phyloP scores from a whole-genome alignment of 2,888 invertebrate species.

The Scaptomyza parva region DNA sequence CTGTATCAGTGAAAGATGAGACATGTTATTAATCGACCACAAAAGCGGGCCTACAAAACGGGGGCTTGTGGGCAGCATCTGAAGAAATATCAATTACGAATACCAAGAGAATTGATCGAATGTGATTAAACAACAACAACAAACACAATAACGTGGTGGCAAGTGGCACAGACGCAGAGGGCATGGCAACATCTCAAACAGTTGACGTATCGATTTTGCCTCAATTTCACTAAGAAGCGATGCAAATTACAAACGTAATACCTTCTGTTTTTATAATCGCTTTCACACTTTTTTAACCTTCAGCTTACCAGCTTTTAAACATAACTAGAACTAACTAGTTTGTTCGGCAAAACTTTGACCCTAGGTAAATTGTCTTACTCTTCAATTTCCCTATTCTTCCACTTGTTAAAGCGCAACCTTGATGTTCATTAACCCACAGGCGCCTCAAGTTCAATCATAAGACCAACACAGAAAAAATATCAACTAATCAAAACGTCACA shows the following conservation, averaged over 20 bases:
- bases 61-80: slow-evolving; percentile 41
- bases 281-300: not conserved
- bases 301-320: too few species aligned
- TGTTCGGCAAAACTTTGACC: not conserved
- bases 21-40: slow-evolving; percentile 67
- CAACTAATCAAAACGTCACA: slow-evolving; percentile 79
- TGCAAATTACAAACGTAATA: not conserved
- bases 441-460: slow-evolving; percentile 75
- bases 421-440: slow-evolving; percentile 68
- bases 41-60: slow-evolving; percentile 58
- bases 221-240: not conserved
- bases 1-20: slow-evolving; percentile 50
- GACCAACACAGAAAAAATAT: slow-evolving; percentile 46
- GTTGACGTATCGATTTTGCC: slow-evolving; percentile 24
- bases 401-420: slow-evolving; percentile 59
- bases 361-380: not conserved
- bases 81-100: slow-evolving; percentile 46
- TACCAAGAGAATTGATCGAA: slow-evolving; percentile 18
- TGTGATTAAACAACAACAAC: slow-evolving; percentile 17
- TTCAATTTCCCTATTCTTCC: not conserved
- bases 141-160: slow-evolving; percentile 13
- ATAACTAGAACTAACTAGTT: not conserved
- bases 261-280: not conserved
- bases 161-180: slow-evolving; percentile 26
- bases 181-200: not conserved